Evolutionary conservation across 2,113 vertebrate genomes (phyloP).

Genomic region (Fukomys damarensis): DNA sequence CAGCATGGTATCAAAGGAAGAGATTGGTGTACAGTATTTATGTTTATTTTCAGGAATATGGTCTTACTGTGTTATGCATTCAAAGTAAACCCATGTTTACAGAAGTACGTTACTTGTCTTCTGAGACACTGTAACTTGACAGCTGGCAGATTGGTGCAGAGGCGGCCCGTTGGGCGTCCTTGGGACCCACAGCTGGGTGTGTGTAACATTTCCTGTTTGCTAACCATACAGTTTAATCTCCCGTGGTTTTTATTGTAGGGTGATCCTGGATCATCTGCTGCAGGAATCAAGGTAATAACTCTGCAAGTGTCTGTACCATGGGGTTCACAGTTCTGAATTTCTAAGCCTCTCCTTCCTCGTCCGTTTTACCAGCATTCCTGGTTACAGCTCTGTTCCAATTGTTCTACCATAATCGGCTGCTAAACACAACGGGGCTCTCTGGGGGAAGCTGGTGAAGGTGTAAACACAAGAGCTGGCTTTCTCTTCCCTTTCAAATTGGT

Average conservation of each 20-base stretch:
- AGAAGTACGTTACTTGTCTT: conserved; percentile 35
- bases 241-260: conserved; percentile 89
- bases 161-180: neutral
- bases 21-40: neutral
- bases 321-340: neutral
- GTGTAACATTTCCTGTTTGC: conserved; percentile 43
- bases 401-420: neutral
- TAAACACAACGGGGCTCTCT: neutral
- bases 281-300: conserved; percentile 96
- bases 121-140: neutral
- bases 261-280: conserved; percentile 97
- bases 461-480: neutral
- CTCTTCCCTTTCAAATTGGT: neutral
- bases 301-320: neutral
- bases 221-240: conserved; percentile 63
- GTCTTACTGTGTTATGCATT: conserved; percentile 17
- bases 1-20: neutral
- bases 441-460: neutral
- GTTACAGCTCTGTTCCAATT: neutral
- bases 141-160: neutral
- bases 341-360: neutral
- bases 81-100: conserved; percentile 26
- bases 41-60: conserved; percentile 18
- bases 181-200: neutral
- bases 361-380: neutral